These are phyloP conservation scores for Tympanoctomys barrerae DNA, from an alignment of 2,797 vertebrate species.

Conservation along the genomic window DNA sequence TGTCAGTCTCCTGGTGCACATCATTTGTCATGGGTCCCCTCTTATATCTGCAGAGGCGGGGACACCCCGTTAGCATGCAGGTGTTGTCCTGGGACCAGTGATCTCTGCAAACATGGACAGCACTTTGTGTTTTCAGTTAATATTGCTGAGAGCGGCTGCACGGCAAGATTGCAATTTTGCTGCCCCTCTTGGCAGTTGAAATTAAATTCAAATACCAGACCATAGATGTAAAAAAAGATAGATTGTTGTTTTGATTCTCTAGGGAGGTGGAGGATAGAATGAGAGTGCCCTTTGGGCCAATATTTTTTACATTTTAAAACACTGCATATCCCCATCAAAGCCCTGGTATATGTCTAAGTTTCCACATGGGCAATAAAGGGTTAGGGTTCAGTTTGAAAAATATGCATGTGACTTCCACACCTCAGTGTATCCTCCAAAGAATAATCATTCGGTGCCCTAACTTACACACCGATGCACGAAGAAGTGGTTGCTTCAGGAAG, in stretches of 20 bases:
- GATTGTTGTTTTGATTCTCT: conserved; percentile 24
- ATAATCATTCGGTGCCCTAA: not conserved
- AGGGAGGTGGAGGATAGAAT: not conserved
- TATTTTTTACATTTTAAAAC: conserved; percentile 28
- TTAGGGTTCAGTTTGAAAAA: conserved; percentile 17
- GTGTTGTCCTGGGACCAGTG: conserved; percentile 24
- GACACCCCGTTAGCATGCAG: conserved; percentile 62
- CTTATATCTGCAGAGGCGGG: conserved; percentile 39
- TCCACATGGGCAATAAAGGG: conserved; percentile 15
- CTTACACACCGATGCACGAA: not conserved
- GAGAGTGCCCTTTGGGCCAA: not conserved
- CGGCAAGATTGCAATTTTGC: conserved; percentile 57
- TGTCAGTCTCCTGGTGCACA: conserved; percentile 67
- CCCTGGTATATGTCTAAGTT: not conserved
- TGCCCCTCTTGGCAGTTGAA: conserved; percentile 64
- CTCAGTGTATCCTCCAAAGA: not conserved
- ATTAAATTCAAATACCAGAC: conserved; percentile 73
- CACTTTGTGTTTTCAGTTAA: conserved; percentile 69
- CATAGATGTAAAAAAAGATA: conserved; percentile 59
- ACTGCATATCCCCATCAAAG: not conserved
- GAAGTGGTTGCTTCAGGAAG: not conserved
- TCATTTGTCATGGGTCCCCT: conserved; percentile 66
- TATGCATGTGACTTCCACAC: not conserved
- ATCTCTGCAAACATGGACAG: not conserved
- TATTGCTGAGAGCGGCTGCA: conserved; percentile 35